phyloP scores from a whole-genome alignment of 92 coral and sea anemone genomes.

The Epizoanthus ramosus region DNA sequence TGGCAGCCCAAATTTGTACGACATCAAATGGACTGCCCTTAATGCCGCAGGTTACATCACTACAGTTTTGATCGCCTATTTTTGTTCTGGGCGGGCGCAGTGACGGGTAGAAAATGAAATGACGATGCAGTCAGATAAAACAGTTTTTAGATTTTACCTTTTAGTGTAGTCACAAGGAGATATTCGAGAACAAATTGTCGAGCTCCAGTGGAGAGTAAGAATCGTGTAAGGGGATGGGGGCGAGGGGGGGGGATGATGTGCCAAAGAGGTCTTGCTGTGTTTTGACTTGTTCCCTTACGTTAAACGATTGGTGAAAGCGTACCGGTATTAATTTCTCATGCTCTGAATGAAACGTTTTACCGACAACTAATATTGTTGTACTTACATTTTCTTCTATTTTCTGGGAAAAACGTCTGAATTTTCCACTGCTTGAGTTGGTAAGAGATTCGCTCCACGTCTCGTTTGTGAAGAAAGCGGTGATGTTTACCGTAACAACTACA shows the following conservation, averaged over 20 bases:
- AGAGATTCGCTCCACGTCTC: slow-evolving; percentile 14
- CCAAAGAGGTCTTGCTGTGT: background rate
- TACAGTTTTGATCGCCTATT: too few species aligned
- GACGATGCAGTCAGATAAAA: too few species aligned
- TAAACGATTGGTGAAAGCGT: too few species aligned
- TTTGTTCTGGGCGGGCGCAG: too few species aligned
- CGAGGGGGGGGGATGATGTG: background rate
- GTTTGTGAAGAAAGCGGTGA: background rate
- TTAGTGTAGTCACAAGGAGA: background rate
- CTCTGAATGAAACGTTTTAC: background rate
- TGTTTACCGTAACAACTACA: slow-evolving; percentile 18
- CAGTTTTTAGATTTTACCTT: too few species aligned
- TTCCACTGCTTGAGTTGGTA: background rate
- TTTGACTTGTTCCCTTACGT: background rate
- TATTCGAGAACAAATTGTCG: background rate
- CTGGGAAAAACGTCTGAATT: background rate
- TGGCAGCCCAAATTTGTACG: too few species aligned
- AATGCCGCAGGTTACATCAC: too few species aligned
- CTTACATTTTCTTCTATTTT: slow-evolving; percentile 23
- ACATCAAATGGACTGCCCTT: too few species aligned
- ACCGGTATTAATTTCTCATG: background rate
- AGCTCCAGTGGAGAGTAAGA: background rate
- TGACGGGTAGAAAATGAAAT: too few species aligned
- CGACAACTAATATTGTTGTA: background rate
- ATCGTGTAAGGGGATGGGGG: background rate